Conservation (phyloP, 2,113 vertebrate species). For the Cephalophus harveyi region DNA sequence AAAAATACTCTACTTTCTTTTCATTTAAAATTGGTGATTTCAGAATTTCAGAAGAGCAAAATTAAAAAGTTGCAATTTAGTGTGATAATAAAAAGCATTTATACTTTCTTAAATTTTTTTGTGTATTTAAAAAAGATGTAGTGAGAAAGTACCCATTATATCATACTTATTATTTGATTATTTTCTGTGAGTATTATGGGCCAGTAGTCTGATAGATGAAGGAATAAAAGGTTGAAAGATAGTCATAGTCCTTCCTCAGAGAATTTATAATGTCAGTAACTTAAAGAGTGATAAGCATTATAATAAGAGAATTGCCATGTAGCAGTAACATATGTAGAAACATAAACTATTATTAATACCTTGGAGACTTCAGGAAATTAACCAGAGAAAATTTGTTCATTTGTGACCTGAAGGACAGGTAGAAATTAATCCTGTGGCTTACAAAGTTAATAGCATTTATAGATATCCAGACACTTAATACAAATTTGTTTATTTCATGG, state of each 20-base stretch:
- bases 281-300: background rate
- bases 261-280: background rate
- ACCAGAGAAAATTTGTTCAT: background rate
- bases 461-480: background rate
- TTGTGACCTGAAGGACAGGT: background rate
- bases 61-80: background rate
- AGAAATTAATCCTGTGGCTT: background rate
- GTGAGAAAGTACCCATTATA: background rate
- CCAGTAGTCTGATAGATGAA: background rate
- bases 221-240: background rate
- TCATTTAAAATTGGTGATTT: background rate
- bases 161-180: background rate
- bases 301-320: background rate
- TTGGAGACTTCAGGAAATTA: background rate
- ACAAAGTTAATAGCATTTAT: background rate
- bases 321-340: background rate
- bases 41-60: background rate
- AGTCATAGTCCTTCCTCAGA: background rate
- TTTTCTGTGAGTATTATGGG: background rate
- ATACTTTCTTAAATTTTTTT: background rate
- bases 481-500: background rate
- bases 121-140: background rate
- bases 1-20: background rate
- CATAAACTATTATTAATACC: background rate
- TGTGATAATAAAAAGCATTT: background rate